Evolutionary conservation across 2,888 invertebrate genomes (phyloP), one percentile per base, ranked within the genome.

Genomic region (Lepetodrilus schrolli): DNA sequence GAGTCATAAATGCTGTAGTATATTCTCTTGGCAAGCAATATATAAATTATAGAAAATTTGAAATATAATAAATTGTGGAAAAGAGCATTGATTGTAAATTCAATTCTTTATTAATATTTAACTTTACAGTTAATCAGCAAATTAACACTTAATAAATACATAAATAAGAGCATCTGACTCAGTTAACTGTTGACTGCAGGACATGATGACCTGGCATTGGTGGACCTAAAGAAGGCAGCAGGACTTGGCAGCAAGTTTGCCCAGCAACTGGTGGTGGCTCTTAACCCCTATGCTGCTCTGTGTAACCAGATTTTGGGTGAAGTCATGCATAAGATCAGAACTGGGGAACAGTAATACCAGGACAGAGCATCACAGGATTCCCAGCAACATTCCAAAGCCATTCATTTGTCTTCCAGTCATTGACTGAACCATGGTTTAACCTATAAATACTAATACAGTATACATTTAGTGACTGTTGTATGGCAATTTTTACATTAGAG

Each of bases 221-320:
- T 90, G 0, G 95, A 96, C 87, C 97, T 97, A 87, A 92, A 94
- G 79, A 92, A 92, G 72, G 96, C 98, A 0, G 95, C 96, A 0
- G 92, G 93, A 80, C 91, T 96, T 66, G 98, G 98, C 21, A 96
- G 95, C 82, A 93, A 93, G 77, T 98, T 97, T 91, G 98, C 97
- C 21, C 95, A 94, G 88, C 93, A 94, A 86, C 95, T 90, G 94
- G 92, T 96, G 70, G 94, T 96, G 2, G 94, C 95, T 87, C 90
- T 97, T 88, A 98, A 98, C 91, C 97, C 98, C 0, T 98, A 97
- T 89, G 97, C 98, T 2, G 97, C 97, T 0, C 93, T 98, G 70
- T 98, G 98, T 91, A 98, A 98, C 91, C 95, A 96, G 91, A 97
- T 98, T 96, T 92, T 97, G 73, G 92, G 93, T 70, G 94, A 96